Percentiles rank a stretch among this genome's conserved stretches.
phyloP scores from a whole-genome alignment of 2,113 vertebrate species.

The Atrichornis clamosus region DNA sequence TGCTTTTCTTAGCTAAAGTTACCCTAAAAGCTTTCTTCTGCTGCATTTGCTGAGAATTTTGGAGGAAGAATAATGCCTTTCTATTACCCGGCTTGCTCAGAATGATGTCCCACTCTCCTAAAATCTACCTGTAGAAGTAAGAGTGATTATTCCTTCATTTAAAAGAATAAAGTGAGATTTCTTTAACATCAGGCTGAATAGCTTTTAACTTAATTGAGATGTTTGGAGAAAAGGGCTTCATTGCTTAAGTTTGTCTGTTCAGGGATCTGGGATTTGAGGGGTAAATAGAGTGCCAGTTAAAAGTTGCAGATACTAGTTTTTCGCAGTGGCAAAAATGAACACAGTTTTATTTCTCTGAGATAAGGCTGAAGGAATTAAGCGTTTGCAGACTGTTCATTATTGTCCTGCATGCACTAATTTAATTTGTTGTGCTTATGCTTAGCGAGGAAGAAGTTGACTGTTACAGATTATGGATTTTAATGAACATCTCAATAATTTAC shows the following conservation, averaged over 20 bases:
- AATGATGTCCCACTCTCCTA: not conserved
- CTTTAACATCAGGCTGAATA: not conserved
- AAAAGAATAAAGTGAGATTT: not conserved
- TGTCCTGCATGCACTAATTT: not conserved
- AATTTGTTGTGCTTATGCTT: conserved; percentile 8
- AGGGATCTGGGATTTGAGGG: not conserved
- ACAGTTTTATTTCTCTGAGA: not conserved
- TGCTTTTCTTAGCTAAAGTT: conserved; percentile 65
- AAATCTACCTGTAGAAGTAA: conserved; percentile 38
- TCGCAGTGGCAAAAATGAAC: not conserved
- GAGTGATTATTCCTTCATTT: not conserved
- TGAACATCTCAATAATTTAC: conserved; percentile 51
- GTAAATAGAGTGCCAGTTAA: not conserved
- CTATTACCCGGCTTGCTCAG: not conserved
- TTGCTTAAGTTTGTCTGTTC: not conserved
- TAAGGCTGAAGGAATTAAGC: not conserved
- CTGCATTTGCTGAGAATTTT: conserved; percentile 9
- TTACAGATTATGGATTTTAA: conserved; percentile 54
- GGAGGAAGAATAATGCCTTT: not conserved
- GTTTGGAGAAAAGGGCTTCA: not conserved
- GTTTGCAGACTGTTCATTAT: not conserved
- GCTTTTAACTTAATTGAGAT: not conserved
- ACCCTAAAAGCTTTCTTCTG: conserved; percentile 41
- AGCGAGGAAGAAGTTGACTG: not conserved
- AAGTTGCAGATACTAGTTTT: conserved; percentile 12